Evolutionary conservation across 2,888 invertebrate species (phyloP), one percentile per base, ranked within the genome.

Genomic region (Drosophila testacea): DNA sequence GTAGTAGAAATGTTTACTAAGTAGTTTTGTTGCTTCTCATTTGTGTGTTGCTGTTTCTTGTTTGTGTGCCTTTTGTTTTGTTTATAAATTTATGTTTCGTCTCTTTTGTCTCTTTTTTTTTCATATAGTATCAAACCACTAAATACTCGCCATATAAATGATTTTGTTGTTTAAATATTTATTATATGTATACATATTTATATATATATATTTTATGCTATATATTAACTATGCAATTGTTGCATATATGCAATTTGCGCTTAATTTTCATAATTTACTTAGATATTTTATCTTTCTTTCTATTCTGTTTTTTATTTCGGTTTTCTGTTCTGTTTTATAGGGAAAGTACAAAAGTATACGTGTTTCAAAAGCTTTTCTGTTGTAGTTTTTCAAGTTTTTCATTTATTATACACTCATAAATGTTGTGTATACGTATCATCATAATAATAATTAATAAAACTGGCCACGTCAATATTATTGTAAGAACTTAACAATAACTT

Each of bases 321-420:
- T 48, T 59, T 60, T 60, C 36, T 60, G 16, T 56, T 72, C 60
- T 59, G 71, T 76, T 81, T 79, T 66, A 68, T 77, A 68, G 79
- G 83, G 75, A 85, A 85, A 88, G 85, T 90, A 90, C 89, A 90
- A 90, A 89, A 89, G 85, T 90, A 88, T 87, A 84, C 80, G 74
- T 71, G 52, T 87, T 73, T 74, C 73, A 68, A 89, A 84, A 82
- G 84, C 74, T 89, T 82, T 87, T 83, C 68, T 60, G 61, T 78
- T 64, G 22, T 73, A 65, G 66, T 63, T 73, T 38, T 47, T 68
- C 44, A 68, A 70, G 64, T 77, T 67, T 22, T 22, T 47, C 65
- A 67, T 61, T 66, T 51, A 13, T 52, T 65, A 65, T 55, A 76
- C 79, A 60, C n/a, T 36, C 34, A 6, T 38, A 13, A 56, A 22